Conservation (phyloP, 1,140 invertebrate species). For the Sitobion miscanthi region DNA sequence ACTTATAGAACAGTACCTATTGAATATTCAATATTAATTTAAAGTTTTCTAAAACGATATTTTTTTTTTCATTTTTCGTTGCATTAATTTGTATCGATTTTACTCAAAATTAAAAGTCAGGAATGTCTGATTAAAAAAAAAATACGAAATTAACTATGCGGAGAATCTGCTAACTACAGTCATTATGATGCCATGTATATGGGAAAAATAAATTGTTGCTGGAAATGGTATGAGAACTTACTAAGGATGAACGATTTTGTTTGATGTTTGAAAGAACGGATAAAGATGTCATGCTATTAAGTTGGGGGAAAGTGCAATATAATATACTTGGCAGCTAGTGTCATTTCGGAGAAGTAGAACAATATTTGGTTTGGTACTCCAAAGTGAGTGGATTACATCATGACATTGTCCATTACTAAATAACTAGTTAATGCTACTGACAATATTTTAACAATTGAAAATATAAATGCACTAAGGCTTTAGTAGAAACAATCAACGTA, state of each 20-base stretch:
- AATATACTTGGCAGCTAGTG: not conserved
- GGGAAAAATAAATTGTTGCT: not conserved
- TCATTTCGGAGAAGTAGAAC: not conserved
- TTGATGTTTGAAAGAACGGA: not conserved
- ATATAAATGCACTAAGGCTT: not conserved
- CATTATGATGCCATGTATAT: not conserved
- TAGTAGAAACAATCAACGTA: not conserved
- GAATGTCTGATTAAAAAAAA: not conserved
- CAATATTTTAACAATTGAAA: not conserved
- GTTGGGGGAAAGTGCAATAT: not conserved
- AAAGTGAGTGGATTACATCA: not conserved
- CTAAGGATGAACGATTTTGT: not conserved
- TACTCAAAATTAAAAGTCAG: not conserved
- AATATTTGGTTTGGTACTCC: not conserved
- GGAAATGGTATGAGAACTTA: not conserved
- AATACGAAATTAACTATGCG: not conserved
- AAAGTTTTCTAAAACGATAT: not conserved
- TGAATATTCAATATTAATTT: not conserved
- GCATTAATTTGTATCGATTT: not conserved
- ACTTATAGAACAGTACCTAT: not conserved
- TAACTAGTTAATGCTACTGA: not conserved
- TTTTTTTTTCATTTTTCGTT: not conserved
- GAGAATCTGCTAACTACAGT: not conserved
- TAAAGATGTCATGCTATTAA: not conserved
- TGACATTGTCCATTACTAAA: not conserved